Base-by-base conservation (phyloP, 1,140 invertebrate species). In the Trichonephila inaurata region DNA sequence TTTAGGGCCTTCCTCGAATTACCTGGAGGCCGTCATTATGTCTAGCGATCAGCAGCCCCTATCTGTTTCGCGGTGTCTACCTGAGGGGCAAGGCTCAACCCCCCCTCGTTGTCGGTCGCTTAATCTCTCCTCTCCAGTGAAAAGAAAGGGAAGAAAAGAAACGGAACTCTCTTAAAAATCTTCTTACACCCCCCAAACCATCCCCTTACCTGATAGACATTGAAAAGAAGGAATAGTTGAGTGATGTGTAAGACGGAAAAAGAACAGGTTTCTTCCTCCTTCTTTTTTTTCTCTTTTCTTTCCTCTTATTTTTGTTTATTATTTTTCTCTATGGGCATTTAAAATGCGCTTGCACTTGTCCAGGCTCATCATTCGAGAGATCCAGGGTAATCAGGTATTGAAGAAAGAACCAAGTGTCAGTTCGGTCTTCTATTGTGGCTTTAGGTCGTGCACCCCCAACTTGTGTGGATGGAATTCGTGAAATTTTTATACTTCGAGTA, bases 1-100 rank as follows among this genome's bases (percentile, higher is more conserved):
- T 91, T 90, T n/a, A 72, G 51, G 89, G 89, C 72, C 58, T 33
- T 87, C 83, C 90, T 91, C 60, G 90, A 91, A 91, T 91, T 91
- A 91, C 90, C 90, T 83, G 90, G 58, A 82, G 90, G 60, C 44
- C 21, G 40, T 91, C 90, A 91, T 91, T 91, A 77, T 77, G 72
- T 28, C 28, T 77, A 18, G 24, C 72, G 72, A 77, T 77, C 72
- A 91, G 60, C 44, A 64, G 81, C 90, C 90, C 90, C 77, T 91
- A 91, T 91, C 90, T 83, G 81, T 91, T 91, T 85, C 81, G 77
- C 72, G 40, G 61, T 61, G 72, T 40, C 28, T 77, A 58, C 82
- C 72, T 77, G 72, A 77, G 72, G 72, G 72, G 72, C 16, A 33
- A 7, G 18, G 12, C 14, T 18, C 82, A 28, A 28, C 82, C 82